These are phyloP conservation scores for Montipora cactus DNA, from an alignment of 64 coral and sea anemone genomes.

Conservation along the genomic window DNA sequence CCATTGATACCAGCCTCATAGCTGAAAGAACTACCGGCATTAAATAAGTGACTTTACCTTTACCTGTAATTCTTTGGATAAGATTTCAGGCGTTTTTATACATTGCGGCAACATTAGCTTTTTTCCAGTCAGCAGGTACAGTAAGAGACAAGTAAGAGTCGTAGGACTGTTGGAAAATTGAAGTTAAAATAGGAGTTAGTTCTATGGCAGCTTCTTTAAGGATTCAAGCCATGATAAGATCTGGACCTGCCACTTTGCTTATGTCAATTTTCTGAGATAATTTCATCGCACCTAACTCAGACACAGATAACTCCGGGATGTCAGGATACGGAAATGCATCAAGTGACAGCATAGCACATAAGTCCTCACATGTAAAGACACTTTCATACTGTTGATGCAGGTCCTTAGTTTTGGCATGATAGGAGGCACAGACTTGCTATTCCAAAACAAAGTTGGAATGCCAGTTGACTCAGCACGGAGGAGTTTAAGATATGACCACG, in stretches of 20 bases:
- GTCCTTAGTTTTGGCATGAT: neutral
- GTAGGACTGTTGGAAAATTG: constrained; percentile 24
- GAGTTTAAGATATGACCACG: constrained; percentile 36
- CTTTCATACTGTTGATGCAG: neutral
- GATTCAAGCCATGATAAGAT: neutral
- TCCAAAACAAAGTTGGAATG: constrained; percentile 17
- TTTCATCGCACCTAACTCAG: neutral
- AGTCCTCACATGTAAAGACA: constrained; percentile 30
- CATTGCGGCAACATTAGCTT: constrained; percentile 28
- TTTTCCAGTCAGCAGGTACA: constrained; percentile 21
- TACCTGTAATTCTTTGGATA: constrained; percentile 33
- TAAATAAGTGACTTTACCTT: too few relatives aligned
- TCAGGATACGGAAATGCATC: neutral
- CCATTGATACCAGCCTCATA: too few relatives aligned
- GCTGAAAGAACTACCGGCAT: too few relatives aligned
- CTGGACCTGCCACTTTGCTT: neutral
- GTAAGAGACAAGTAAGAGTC: neutral
- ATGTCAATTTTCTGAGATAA: neutral
- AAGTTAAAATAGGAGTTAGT: neutral
- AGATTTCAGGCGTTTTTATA: constrained; percentile 17
- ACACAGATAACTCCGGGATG: neutral
- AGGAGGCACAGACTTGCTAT: neutral
- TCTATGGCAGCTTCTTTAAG: neutral
- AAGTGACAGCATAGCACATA: neutral
- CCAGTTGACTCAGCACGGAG: constrained; percentile 26